Evolutionary conservation across 2,888 invertebrate genomes (phyloP), one percentile per base, ranked within the genome.

Genomic region (Spialia ferax): DNA sequence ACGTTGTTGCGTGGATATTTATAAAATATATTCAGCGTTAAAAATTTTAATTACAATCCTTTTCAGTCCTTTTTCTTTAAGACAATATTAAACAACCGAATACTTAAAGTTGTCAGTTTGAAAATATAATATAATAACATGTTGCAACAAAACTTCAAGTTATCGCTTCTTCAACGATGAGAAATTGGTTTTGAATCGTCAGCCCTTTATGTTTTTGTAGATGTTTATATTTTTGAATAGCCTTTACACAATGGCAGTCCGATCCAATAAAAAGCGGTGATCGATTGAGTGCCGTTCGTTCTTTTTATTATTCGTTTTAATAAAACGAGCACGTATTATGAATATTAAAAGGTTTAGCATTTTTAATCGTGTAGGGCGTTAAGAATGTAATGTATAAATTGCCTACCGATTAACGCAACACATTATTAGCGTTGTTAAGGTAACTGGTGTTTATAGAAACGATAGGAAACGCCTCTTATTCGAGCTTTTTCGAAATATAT

Each of bases 1-100:
- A 77, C 74, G 79, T 77, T 73, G 79, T 78, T 75, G 77, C 77
- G 83, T 80, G 82, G 81, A 86, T 86, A 86, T 81, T 75, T 78
- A 76, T 85, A 79, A 87, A 85, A 87, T 85, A 84, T 87, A 91
- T 90, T 85, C 86, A 87, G 87, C 77, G 86, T 84, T 86, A 88
- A 89, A 83, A 76, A 71, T 87, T 87, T 86, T 87, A 85, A 87
- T 88, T 84, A 84, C 73, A 72, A 66, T 62, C 15, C 23, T 66
- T 66, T 73, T 71, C 74, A 71, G 71, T 72, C 75, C 70, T 54
- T 72, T 72, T 72, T 74, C 71, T 69, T 50, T 38, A 60, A 70
- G 73, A 71, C 73, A 13, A 48, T 56, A 20, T n/a, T 38, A 57
- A 20, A 5, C 8, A 55, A 42, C 55, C 18, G 35, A 56, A 35